Conservation (phyloP, 1,140 invertebrate species). For the Arctopsyche grandis region DNA sequence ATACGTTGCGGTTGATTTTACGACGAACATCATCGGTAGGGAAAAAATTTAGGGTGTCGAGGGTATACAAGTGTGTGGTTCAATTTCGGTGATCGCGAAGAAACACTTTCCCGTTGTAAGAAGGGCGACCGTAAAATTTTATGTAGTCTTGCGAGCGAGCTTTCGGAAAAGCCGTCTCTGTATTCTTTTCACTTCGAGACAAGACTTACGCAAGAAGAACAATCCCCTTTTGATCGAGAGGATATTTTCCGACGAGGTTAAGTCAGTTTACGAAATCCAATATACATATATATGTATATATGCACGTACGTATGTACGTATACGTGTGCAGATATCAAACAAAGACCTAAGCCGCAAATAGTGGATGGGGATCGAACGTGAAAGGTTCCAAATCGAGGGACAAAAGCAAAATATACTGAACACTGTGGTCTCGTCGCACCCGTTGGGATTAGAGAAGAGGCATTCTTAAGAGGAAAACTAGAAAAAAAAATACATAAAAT, state of each 20-base stretch:
- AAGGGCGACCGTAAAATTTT: conserved; percentile 16
- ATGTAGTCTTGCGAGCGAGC: not conserved
- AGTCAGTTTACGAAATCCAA: not conserved
- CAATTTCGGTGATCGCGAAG: conserved; percentile 7
- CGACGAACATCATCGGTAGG: not conserved
- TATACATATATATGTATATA: too few species aligned
- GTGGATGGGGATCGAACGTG: conserved; percentile 1
- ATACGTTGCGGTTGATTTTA: not conserved
- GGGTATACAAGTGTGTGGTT: not conserved
- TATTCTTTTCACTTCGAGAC: conserved; percentile 1
- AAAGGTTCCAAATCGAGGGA: conserved; percentile 15
- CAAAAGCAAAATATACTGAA: not conserved
- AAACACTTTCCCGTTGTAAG: not conserved
- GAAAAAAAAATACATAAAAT: not conserved
- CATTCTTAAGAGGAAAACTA: not conserved
- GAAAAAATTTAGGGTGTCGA: not conserved
- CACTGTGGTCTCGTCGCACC: not conserved
- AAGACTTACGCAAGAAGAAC: not conserved
- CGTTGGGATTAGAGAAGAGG: conserved; percentile 4
- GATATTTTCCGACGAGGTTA: not conserved
- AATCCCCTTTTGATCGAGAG: not conserved
- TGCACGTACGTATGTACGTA: too few species aligned
- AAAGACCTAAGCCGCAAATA: conserved; percentile 2
- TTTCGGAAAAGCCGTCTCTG: not conserved
- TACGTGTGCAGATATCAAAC: not conserved